Evolutionary conservation across 2,888 invertebrate genomes (phyloP), one percentile per base, ranked within the genome.

Genomic region (Cyaniris semiargus): DNA sequence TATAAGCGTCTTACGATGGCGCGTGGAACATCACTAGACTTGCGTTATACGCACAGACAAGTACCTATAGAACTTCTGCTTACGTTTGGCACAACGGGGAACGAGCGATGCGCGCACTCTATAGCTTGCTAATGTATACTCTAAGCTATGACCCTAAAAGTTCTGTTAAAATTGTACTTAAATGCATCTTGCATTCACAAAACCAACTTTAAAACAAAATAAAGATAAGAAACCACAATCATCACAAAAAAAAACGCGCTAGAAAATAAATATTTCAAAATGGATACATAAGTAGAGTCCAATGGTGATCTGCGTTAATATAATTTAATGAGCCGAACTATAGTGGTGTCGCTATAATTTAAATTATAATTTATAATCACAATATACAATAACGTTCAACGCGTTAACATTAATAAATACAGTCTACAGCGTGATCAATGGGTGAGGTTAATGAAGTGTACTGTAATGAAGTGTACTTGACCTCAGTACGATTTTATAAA

Each of bases 311-410:
- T 66, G 66, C 66, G 27, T 10, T 23, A 60, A 58, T 21, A 60
- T 60, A 60, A 60, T 8, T 60, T 58, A 5, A 60, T 60, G 23
- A 23, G 23, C 60, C 23, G 13, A 18, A 66, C 27, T 23, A 18
- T 7, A 34, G 70, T 56, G 38, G 70, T 21, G 15, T 31, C 23
- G 66, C 27, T 66, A 27, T 66, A 66, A 66, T 60, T 60, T 60
- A 60, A 60, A 66, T 31, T 66, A 66, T 31, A 66, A 66, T 66
- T 66, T 66, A 66, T 27, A 31, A 66, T 66, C 27, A 66, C 66
- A 66, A 66, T 66, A 66, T 27, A 66, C 27, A 66, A 31, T 66
- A 66, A 66, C 66, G 66, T 66, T 23, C 7, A n/a, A 58, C 60
- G 60, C 60, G 23, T 66, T 31, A 66, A 66, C 27, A 31, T 66